Conservation (phyloP, 92 coral and sea anemone species). For the Diadumene lineata region DNA sequence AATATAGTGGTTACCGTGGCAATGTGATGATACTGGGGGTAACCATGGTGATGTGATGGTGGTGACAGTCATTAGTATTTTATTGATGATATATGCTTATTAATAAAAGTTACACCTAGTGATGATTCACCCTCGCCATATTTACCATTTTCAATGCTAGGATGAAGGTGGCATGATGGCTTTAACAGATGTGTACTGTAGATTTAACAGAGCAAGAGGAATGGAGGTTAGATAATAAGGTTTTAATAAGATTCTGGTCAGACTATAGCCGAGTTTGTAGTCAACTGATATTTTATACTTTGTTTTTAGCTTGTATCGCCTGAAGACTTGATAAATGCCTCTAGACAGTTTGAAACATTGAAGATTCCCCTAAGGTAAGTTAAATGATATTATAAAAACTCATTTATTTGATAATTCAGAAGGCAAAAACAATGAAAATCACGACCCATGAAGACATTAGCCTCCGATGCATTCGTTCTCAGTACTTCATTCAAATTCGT, state of each 20-base stretch:
- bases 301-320: conserved; percentile 95
- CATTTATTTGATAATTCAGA: too few species aligned
- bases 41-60: not conserved
- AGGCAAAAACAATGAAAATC: too few species aligned
- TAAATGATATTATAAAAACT: too few species aligned
- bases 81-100: not conserved
- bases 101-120: not conserved
- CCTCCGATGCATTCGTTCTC: too few species aligned
- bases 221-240: conserved; percentile 99
- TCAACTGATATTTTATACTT: too few species aligned
- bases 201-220: conserved; percentile 97
- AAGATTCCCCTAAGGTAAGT: conserved; percentile 84
- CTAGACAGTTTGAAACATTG: conserved; percentile 74
- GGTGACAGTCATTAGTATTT: not conserved
- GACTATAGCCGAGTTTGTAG: not conserved
- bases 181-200: conserved; percentile 89
- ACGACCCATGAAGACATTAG: too few species aligned
- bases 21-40: not conserved
- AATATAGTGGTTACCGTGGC: not conserved
- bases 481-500: too few species aligned
- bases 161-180: conserved; percentile 98
- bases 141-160: conserved; percentile 17
- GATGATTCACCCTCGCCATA: not conserved
- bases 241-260: too few species aligned
- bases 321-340: conserved; percentile 93